phyloP scores from a whole-genome alignment of 2,888 invertebrate species.

The Pogonocherus hispidulus region DNA sequence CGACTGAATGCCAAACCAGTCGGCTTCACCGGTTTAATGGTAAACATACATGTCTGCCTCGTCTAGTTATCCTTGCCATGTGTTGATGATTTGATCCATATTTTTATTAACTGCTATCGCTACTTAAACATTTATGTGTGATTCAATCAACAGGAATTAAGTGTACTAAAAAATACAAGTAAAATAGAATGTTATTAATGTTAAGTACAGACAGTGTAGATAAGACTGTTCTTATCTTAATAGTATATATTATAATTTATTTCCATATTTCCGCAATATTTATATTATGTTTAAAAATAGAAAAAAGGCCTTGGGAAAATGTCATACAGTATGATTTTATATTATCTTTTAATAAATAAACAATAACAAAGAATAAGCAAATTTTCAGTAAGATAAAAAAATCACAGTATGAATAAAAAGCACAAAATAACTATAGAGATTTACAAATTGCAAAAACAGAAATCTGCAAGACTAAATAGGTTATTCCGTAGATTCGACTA shows the following conservation, averaged over 20 bases:
- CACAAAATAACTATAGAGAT: too few species aligned
- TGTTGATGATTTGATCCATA: background rate
- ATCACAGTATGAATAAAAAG: too few species aligned
- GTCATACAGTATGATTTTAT: too few species aligned
- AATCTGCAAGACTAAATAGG: too few species aligned
- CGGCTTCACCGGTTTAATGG: background rate
- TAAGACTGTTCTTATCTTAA: background rate
- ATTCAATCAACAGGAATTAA: background rate
- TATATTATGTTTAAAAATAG: background rate
- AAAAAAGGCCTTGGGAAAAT: too few species aligned
- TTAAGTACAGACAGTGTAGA: background rate
- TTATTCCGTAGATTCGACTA: too few species aligned
- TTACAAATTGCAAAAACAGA: too few species aligned
- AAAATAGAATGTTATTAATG: background rate
- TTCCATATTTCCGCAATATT: background rate
- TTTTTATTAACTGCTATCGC: background rate
- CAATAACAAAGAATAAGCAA: too few species aligned
- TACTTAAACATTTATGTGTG: background rate
- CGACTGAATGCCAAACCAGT: conserved; percentile 19
- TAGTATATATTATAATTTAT: background rate
- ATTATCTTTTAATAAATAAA: too few species aligned
- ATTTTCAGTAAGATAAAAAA: too few species aligned
- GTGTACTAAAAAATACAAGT: background rate
- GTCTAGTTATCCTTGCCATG: conserved; percentile 5
- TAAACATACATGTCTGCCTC: background rate